These are phyloP conservation scores for Drosophila tristis DNA, from an alignment of 1,140 invertebrate genomes.

Conservation along the genomic window DNA sequence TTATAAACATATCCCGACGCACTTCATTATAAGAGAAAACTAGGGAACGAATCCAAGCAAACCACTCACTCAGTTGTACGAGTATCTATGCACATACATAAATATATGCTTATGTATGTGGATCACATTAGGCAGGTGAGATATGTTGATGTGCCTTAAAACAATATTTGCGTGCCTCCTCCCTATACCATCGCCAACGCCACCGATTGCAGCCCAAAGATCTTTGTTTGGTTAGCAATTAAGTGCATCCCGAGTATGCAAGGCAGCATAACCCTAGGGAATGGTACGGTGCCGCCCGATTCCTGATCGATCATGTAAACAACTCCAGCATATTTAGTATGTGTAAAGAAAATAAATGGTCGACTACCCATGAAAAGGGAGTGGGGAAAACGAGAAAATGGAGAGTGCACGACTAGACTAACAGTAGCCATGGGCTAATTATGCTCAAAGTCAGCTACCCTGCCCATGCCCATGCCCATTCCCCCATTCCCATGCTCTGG, in stretches of 20 bases:
- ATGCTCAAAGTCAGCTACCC: constrained; percentile 36
- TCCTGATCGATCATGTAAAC: constrained; percentile 72
- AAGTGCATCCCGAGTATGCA: constrained; percentile 53
- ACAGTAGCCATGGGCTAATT: constrained; percentile 72
- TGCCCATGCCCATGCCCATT: no score
- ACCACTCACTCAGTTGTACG: constrained; percentile 8
- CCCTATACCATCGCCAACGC: not conserved
- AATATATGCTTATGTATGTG: not conserved
- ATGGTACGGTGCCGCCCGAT: constrained; percentile 14
- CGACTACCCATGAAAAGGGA: constrained; percentile 23
- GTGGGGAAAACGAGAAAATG: not conserved
- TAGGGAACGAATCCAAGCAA: constrained; percentile 38
- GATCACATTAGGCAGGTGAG: constrained; percentile 62
- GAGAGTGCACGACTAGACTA: constrained; percentile 46
- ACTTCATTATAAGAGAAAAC: constrained; percentile 65
- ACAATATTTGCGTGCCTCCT: constrained; percentile 68
- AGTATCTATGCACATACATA: not conserved
- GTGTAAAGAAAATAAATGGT: constrained; percentile 77
- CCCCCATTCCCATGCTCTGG: no score
- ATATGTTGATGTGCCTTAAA: constrained; percentile 79
- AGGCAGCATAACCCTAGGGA: constrained; percentile 45
- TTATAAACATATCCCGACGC: constrained; percentile 75
- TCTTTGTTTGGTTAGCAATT: constrained; percentile 75
- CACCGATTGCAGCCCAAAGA: constrained; percentile 27
- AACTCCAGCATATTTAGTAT: constrained; percentile 76